Evolutionary conservation across 2,888 invertebrate genomes (phyloP).

Genomic region (Drosophila rellima): DNA sequence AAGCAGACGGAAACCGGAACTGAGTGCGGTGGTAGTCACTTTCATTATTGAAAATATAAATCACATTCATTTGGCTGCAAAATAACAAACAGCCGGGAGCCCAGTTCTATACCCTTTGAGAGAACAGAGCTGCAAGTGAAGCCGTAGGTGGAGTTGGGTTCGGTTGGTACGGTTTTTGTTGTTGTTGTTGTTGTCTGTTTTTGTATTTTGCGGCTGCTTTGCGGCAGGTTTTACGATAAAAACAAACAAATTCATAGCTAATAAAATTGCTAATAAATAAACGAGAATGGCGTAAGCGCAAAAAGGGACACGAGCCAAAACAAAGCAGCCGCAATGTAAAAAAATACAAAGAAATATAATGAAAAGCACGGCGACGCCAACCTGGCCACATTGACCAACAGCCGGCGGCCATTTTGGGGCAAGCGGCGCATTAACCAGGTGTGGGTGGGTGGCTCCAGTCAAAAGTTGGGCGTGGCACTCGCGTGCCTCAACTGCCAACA

Average conservation of each 20-base stretch:
- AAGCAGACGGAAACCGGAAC: constrained; percentile 57
- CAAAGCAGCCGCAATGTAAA: constrained; percentile 73
- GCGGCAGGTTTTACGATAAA: constrained; percentile 73
- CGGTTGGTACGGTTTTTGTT: constrained; percentile 33
- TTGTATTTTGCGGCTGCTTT: constrained; percentile 52
- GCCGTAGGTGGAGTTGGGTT: constrained; percentile 13
- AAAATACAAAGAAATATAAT: constrained; percentile 55
- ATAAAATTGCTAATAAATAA: constrained; percentile 82
- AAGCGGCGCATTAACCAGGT: constrained; percentile 74
- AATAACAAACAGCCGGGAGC: constrained; percentile 36
- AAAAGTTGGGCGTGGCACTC: constrained; percentile 50
- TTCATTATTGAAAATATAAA: constrained; percentile 82
- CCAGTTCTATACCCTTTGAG: constrained; percentile 62
- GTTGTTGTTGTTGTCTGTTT: constrained; percentile 48
- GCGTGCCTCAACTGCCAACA: constrained; percentile 71
- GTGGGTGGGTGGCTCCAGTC: constrained; percentile 30
- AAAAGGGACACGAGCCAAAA: constrained; percentile 78
- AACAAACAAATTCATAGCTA: constrained; percentile 82
- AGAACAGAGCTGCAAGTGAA: constrained; percentile 33
- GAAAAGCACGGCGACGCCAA: constrained; percentile 72
- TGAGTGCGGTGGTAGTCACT: constrained; percentile 65
- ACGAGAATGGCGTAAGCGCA: constrained; percentile 82
- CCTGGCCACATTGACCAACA: constrained; percentile 79
- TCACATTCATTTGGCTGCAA: constrained; percentile 73
- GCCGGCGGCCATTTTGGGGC: constrained; percentile 75